Conservation (phyloP, 2,797 vertebrate species). For the Eospalax fontanierii region DNA sequence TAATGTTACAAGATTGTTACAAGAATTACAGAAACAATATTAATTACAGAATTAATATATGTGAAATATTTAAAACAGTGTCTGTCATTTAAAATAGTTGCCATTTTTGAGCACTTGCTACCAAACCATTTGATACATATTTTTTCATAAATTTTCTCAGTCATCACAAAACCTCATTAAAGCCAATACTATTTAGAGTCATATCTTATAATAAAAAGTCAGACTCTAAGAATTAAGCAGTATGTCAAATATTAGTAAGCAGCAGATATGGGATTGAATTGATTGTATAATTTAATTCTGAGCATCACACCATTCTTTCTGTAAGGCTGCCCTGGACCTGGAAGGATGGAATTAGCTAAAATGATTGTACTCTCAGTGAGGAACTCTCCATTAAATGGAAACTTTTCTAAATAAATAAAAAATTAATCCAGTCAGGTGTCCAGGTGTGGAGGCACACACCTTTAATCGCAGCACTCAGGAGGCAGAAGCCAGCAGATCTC, state of each 20-base stretch:
- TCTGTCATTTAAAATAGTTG: background rate
- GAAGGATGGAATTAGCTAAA: background rate
- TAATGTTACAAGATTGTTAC: background rate
- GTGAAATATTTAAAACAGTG: background rate
- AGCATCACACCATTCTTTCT: background rate
- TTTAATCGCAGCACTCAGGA: no score
- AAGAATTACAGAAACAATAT: background rate
- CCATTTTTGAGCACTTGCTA: background rate
- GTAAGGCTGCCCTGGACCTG: background rate
- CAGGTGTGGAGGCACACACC: no score
- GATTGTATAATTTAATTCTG: background rate
- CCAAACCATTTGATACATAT: background rate
- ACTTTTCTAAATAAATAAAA: background rate
- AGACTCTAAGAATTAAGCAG: background rate
- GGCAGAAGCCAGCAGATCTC: no score
- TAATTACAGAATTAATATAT: background rate
- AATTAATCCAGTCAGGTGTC: background rate
- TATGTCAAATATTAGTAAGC: no score
- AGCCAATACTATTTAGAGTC: background rate
- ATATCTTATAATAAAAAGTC: background rate
- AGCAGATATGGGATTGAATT: background rate
- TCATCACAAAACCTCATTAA: constrained; percentile 4
- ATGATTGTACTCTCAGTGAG: background rate
- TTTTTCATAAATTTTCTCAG: background rate
- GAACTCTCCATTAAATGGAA: background rate